Percentiles rank a stretch among this genome's conserved stretches.
These are phyloP conservation scores for Cepaea hortensis DNA, from an alignment of 2,888 invertebrate genomes.

Conservation along the genomic window DNA sequence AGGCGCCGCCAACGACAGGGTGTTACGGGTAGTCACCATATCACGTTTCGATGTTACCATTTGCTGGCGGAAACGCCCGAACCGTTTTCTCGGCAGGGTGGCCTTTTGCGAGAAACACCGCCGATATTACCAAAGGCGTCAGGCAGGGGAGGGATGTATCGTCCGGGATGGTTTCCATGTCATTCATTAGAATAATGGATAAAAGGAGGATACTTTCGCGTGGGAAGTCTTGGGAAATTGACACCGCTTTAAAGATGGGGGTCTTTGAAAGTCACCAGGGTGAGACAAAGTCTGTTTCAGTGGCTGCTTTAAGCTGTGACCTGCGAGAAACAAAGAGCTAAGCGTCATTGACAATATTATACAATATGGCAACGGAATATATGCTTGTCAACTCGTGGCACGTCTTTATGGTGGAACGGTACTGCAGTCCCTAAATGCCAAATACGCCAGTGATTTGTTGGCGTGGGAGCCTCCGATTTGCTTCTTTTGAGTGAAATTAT, in stretches of 20 bases:
- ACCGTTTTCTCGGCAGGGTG: constrained; percentile 25
- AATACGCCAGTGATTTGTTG: no score
- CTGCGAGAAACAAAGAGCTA: no score
- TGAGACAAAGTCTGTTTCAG: no score
- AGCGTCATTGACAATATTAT: no score
- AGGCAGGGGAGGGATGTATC: neutral
- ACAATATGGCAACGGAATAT: no score
- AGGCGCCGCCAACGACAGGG: neutral
- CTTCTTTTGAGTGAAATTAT: no score
- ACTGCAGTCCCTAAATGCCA: no score
- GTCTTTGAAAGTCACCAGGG: no score
- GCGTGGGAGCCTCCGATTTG: no score
- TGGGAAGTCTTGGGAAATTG: neutral
- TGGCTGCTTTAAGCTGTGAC: no score
- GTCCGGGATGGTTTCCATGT: neutral
- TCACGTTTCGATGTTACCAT: constrained; percentile 23
- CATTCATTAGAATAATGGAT: neutral
- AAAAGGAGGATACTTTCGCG: neutral
- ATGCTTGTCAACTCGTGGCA: no score
- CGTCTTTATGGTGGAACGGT: no score
- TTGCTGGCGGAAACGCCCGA: constrained; percentile 12
- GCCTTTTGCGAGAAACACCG: neutral
- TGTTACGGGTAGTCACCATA: neutral
- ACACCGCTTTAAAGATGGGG: neutral
- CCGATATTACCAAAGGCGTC: constrained; percentile 4